A percentile compares a stretch with the other conserved stretches of the same genome.
phyloP scores from a whole-genome alignment of 2,113 vertebrate genomes.

The Tragelaphus buxtoni region DNA sequence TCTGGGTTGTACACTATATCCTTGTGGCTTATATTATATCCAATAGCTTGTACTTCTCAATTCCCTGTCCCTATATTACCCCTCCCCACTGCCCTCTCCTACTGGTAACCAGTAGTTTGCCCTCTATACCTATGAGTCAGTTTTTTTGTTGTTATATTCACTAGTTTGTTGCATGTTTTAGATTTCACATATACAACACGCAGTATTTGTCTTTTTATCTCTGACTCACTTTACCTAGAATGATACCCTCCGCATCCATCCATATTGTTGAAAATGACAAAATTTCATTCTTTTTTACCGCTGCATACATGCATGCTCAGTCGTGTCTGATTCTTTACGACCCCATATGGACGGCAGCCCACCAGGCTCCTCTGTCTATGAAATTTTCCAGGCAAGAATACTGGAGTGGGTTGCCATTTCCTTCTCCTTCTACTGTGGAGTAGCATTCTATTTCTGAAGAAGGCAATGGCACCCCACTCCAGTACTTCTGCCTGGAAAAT shows the following conservation, averaged over 20 bases:
- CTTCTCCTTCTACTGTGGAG: neutral
- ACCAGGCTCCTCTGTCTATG: neutral
- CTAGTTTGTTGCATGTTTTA: neutral
- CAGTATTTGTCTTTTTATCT: neutral
- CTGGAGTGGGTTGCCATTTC: neutral
- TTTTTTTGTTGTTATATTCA: neutral
- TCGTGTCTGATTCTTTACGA: rapidly evolving
- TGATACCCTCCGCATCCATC: neutral
- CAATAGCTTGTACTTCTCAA: neutral
- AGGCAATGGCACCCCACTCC: no score
- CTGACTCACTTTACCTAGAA: neutral
- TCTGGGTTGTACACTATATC: neutral
- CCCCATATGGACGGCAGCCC: neutral
- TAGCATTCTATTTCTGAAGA: neutral
- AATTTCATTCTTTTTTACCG: neutral
- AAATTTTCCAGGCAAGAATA: neutral
- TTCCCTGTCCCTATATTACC: neutral
- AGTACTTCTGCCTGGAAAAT: no score
- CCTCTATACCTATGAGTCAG: neutral
- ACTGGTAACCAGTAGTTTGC: neutral
- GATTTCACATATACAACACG: neutral
- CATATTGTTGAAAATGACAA: neutral
- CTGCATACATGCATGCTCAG: neutral
- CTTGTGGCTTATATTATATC: neutral
- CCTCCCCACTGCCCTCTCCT: neutral